Percentiles rank a stretch among this genome's conserved stretches.
Evolutionary conservation across 2,797 vertebrate genomes (phyloP).

Genomic region (Tragopan temminckii): DNA sequence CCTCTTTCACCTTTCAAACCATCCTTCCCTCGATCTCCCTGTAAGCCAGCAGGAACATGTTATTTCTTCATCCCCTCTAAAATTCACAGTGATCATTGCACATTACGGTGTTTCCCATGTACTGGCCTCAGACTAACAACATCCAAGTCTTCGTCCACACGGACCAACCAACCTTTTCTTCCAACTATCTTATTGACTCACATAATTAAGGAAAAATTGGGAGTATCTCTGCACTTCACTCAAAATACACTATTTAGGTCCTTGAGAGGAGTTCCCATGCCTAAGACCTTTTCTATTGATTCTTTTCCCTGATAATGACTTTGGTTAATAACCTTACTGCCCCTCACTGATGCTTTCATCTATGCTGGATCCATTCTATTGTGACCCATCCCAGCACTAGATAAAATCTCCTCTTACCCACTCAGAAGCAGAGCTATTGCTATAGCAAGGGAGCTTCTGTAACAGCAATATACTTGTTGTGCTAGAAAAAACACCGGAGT

Average conservation of each 20-base stretch:
- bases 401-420: neutral
- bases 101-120: accelerated
- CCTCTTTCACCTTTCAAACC: slow-evolving; percentile 82
- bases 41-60: neutral
- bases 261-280: accelerated
- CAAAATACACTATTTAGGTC: accelerated
- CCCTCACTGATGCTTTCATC: neutral
- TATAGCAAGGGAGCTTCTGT: neutral
- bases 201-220: neutral
- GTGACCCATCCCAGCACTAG: neutral
- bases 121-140: neutral
- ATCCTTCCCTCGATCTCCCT: slow-evolving; percentile 79
- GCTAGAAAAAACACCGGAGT: neutral
- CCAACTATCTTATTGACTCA: neutral
- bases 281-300: neutral
- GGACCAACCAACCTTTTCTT: neutral
- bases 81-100: neutral
- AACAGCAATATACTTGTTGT: neutral
- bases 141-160: neutral
- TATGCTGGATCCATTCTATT: neutral
- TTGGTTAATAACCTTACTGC: neutral
- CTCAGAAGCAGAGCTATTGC: neutral
- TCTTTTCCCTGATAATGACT: neutral
- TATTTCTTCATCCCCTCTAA: neutral
- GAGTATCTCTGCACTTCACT: neutral